Evolutionary conservation across 2,888 invertebrate species (phyloP).

Genomic region (Odontocolon sp.): DNA sequence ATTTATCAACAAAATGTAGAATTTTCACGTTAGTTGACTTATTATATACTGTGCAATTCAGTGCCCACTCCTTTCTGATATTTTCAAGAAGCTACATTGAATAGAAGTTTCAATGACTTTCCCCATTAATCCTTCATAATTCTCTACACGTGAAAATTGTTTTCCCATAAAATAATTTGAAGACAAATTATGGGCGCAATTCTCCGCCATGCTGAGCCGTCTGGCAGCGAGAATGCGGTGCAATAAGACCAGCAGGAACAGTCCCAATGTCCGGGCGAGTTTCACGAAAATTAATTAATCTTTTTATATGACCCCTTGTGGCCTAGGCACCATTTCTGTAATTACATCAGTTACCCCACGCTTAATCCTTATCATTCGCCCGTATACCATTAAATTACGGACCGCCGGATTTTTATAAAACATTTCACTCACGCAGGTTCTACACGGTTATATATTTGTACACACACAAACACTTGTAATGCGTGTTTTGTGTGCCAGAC

Average conservation of each 20-base stretch:
- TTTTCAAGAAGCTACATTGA: too few species aligned
- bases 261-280: not conserved
- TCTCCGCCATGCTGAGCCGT: conserved; percentile 8
- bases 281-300: conserved; percentile 23
- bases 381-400: conserved; percentile 23
- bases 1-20: too few species aligned
- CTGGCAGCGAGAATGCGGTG: not conserved
- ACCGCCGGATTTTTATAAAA: conserved; percentile 18
- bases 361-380: not conserved
- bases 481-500: not conserved
- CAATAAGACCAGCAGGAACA: not conserved
- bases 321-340: not conserved
- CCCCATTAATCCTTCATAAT: too few species aligned
- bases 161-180: conserved; percentile 2
- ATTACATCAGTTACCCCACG: not conserved
- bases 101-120: too few species aligned
- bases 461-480: not conserved
- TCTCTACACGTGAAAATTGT: not conserved
- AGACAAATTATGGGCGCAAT: conserved; percentile 11
- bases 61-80: too few species aligned
- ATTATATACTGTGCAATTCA: too few species aligned
- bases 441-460: too few species aligned
- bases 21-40: too few species aligned
- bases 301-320: not conserved
- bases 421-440: not conserved